These are phyloP conservation scores for Casuarius casuarius DNA, from an alignment of 2,113 vertebrate species.

Conservation along the genomic window DNA sequence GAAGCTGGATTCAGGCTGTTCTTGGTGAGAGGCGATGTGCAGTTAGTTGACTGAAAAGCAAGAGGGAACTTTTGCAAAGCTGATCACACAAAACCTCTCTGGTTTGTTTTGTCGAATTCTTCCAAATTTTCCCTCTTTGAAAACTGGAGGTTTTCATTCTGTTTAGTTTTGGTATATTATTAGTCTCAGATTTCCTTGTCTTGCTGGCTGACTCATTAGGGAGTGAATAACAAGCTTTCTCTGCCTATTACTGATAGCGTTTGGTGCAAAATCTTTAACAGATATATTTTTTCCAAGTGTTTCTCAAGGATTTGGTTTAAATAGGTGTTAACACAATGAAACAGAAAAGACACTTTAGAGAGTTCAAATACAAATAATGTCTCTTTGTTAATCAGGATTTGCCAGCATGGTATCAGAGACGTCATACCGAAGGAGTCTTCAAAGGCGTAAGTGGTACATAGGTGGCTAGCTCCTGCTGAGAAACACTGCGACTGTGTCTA, in stretches of 20 bases:
- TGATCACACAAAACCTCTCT: neutral
- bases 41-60: neutral
- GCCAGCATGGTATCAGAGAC: neutral
- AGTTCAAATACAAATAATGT: neutral
- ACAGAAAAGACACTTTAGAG: neutral
- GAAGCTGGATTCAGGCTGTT: neutral
- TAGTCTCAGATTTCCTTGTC: neutral
- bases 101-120: neutral
- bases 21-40: rapidly evolving
- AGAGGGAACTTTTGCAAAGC: neutral
- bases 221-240: constrained; percentile 47
- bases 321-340: neutral
- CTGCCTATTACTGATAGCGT: neutral
- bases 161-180: neutral
- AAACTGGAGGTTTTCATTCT: neutral
- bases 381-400: neutral
- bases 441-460: neutral
- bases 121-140: constrained; percentile 10
- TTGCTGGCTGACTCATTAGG: constrained; percentile 36
- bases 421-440: neutral
- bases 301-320: neutral
- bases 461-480: neutral
- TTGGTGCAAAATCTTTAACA: neutral
- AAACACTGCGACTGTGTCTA: neutral
- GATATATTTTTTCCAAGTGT: neutral